Conservation (phyloP, 1,140 invertebrate species). For the Coenobita brevimanus region DNA sequence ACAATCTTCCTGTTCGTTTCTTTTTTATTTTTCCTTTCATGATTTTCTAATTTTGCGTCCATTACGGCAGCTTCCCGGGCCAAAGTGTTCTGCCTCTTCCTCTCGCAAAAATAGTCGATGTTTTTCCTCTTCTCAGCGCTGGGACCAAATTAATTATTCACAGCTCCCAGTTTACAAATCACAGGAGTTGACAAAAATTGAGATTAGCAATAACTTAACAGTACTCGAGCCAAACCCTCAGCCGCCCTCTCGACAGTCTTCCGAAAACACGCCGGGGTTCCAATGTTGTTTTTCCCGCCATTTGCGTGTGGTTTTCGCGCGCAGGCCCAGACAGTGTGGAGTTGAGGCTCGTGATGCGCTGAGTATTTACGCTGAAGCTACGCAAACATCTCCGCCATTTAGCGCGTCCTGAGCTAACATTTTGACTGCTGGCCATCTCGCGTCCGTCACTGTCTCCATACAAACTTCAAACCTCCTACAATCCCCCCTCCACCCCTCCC, state of each 20-base stretch:
- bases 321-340: slow-evolving; percentile 49
- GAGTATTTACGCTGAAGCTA: slow-evolving; percentile 59
- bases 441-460: slow-evolving; percentile 59
- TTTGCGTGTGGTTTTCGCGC: slow-evolving; percentile 65
- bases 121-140: background rate
- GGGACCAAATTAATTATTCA: slow-evolving; percentile 51
- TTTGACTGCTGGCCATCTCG: slow-evolving; percentile 63
- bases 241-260: slow-evolving; percentile 50
- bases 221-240: slow-evolving; percentile 36
- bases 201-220: slow-evolving; percentile 66
- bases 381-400: slow-evolving; percentile 64
- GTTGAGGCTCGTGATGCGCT: slow-evolving; percentile 48
- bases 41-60: background rate
- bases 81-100: slow-evolving; percentile 4
- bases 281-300: slow-evolving; percentile 65
- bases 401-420: slow-evolving; percentile 64
- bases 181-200: slow-evolving; percentile 35
- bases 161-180: slow-evolving; percentile 46
- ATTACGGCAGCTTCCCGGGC: background rate
- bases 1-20: no score
- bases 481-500: background rate
- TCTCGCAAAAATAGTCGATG: slow-evolving; percentile 4
- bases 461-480: slow-evolving; percentile 55
- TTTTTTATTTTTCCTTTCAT: background rate
- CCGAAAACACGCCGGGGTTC: slow-evolving; percentile 61